Conservation (phyloP, 1,140 invertebrate genomes). For the Cotesia typhae region DNA sequence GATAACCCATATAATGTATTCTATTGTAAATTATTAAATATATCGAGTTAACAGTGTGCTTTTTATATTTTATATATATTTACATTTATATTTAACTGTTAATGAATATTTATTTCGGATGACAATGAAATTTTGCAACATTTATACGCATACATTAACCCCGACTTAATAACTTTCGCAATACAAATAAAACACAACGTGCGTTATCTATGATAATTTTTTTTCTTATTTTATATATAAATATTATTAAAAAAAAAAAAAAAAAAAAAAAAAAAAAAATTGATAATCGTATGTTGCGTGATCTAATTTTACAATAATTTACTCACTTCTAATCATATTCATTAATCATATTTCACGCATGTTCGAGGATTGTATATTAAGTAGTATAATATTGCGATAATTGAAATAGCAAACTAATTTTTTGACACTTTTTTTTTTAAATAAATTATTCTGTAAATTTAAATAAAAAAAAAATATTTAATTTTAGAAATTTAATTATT, state of each 20-base stretch:
- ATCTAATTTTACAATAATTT: conserved; percentile 6
- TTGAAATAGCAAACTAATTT: too few relatives aligned
- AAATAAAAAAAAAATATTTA: too few relatives aligned
- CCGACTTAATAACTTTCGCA: conserved; percentile 11
- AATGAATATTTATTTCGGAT: not conserved
- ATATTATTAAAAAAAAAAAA: not conserved
- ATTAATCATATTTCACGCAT: conserved; percentile 14
- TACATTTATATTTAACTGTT: too few relatives aligned
- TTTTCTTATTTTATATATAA: not conserved
- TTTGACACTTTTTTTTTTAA: too few relatives aligned
- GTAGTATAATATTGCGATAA: too few relatives aligned
- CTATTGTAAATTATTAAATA: too few relatives aligned
- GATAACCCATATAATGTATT: conserved; percentile 12
- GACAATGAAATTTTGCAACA: conserved; percentile 22
- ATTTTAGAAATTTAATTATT: too few relatives aligned
- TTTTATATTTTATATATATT: too few relatives aligned
- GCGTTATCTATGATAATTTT: too few relatives aligned
- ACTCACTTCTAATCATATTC: not conserved
- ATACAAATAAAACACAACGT: conserved; percentile 5
- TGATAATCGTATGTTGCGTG: conserved; percentile 18
- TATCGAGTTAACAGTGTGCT: too few relatives aligned
- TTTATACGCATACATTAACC: conserved; percentile 19
- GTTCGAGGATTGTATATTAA: not conserved
- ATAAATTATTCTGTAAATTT: too few relatives aligned
- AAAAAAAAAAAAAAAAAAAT: not conserved